Evolutionary conservation across 2,113 vertebrate genomes (phyloP).

Genomic region (Emydocephalus ijimae): DNA sequence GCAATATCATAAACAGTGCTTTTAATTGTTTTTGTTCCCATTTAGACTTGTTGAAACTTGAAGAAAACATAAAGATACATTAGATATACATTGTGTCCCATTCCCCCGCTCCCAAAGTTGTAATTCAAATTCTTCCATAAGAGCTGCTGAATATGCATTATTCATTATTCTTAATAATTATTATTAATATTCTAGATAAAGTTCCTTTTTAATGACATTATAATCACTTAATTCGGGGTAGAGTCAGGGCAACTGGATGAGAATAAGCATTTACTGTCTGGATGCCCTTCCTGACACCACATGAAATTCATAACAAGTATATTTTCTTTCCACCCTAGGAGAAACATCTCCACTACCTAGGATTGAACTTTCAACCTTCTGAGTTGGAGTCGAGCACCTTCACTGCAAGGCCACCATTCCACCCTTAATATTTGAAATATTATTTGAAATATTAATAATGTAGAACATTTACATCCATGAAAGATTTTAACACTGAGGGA

Average conservation of each 20-base stretch:
- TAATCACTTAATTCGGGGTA: too few relatives aligned
- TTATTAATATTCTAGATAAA: too few relatives aligned
- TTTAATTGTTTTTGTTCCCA: too few relatives aligned
- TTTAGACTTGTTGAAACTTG: not conserved
- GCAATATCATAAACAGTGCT: not conserved
- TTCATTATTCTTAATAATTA: not conserved
- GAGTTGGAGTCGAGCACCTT: too few relatives aligned
- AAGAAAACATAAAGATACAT: not conserved
- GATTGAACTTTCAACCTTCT: too few relatives aligned
- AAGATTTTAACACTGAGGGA: not conserved
- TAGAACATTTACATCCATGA: not conserved
- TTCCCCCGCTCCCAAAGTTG: not conserved
- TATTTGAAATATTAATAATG: not conserved
- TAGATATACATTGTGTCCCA: not conserved
- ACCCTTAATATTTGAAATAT: not conserved
- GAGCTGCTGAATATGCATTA: not conserved
- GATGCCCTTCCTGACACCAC: too few relatives aligned
- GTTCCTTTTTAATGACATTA: too few relatives aligned
- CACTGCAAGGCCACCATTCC: too few relatives aligned
- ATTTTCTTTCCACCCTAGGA: not conserved
- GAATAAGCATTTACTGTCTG: too few relatives aligned
- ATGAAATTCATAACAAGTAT: too few relatives aligned
- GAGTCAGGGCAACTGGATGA: too few relatives aligned
- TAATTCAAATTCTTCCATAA: not conserved
- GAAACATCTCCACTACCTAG: too few relatives aligned